Conservation (phyloP, 2,113 vertebrate genomes). For the Stigmatopora nigra region DNA sequence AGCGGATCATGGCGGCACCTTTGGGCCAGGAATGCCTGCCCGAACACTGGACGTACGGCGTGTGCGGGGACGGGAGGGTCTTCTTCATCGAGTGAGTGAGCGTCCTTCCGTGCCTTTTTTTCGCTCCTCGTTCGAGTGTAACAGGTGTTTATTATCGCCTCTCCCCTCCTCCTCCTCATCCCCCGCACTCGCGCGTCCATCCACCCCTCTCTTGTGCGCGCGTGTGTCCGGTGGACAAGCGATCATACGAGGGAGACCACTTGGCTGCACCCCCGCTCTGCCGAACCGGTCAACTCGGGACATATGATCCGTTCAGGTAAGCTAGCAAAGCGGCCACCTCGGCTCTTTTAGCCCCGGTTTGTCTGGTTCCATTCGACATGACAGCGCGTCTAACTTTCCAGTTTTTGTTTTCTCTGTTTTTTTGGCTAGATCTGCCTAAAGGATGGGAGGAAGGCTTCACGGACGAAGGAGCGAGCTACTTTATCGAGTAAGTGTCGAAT, state of each 20-base stretch:
- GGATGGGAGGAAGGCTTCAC: conserved; percentile 95
- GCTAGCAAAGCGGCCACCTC: not conserved
- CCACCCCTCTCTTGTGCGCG: not conserved
- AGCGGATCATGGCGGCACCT: conserved; percentile 80
- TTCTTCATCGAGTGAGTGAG: conserved; percentile 85
- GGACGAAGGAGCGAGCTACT: conserved; percentile 85
- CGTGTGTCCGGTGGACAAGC: conserved; percentile 62
- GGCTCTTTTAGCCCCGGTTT: not conserved
- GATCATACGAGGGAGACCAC: conserved; percentile 77
- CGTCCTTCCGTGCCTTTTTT: conserved; percentile 12
- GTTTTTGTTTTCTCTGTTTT: conserved; percentile 3
- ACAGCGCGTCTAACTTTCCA: conserved; percentile 26
- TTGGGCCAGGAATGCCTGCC: conserved; percentile 81
- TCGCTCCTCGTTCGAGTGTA: conserved; percentile 42
- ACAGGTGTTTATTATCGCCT: conserved; percentile 65
- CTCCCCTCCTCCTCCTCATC: not conserved
- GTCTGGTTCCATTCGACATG: not conserved
- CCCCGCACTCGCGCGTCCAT: not conserved
- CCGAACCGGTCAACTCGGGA: conserved; percentile 89
- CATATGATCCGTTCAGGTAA: conserved; percentile 94
- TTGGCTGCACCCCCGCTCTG: conserved; percentile 88
- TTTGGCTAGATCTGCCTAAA: conserved; percentile 75
- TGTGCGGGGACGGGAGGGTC: conserved; percentile 82
- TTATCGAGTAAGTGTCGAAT: conserved; percentile 82
- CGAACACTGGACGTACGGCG: conserved; percentile 84